Percentiles rank a stretch among this genome's conserved stretches.
Conservation (phyloP, 2,113 vertebrate species). For the Onychostruthus taczanowskii region DNA sequence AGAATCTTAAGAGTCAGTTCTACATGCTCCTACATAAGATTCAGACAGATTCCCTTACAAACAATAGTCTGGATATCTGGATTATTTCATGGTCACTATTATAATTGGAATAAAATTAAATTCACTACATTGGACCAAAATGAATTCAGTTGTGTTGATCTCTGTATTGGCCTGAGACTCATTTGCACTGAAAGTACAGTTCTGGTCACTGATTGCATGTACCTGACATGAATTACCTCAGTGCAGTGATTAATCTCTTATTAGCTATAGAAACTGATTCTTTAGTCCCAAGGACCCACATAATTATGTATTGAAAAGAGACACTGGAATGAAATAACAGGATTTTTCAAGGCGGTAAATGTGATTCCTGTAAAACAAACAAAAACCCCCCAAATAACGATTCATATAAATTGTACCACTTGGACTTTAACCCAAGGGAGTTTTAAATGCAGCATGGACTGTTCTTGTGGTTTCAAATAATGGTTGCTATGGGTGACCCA, state of each 20-base stretch:
- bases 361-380: not conserved
- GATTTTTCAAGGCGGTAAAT: not conserved
- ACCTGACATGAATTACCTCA: not conserved
- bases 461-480: slow-evolving; percentile 44
- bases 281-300: not conserved
- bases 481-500: slow-evolving; percentile 73
- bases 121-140: not conserved
- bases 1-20: not conserved
- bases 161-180: not conserved
- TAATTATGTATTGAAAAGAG: not conserved
- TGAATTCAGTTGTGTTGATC: not conserved
- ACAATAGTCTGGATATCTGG: not conserved
- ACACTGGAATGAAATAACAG: not conserved
- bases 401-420: slow-evolving; percentile 17
- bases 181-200: not conserved
- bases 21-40: not conserved
- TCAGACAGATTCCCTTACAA: not conserved
- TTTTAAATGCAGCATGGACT: slow-evolving; percentile 30
- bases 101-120: not conserved
- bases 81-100: not conserved
- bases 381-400: not conserved
- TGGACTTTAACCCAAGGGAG: slow-evolving; percentile 34
- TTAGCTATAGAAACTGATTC: not conserved
- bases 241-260: not conserved
- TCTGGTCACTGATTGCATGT: not conserved